These are phyloP conservation scores for Lithophane leautieri DNA, from an alignment of 2,888 invertebrate genomes.

Conservation along the genomic window DNA sequence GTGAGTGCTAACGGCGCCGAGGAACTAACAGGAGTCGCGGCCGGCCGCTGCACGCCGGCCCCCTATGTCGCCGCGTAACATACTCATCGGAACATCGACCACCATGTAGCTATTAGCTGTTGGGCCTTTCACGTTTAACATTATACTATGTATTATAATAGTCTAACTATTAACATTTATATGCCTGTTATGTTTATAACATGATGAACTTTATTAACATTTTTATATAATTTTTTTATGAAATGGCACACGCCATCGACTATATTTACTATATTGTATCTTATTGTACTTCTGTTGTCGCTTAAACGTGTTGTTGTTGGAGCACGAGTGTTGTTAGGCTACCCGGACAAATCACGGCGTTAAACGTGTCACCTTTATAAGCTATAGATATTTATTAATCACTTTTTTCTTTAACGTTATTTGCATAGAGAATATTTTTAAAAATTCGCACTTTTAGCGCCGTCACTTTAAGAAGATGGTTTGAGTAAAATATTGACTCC, in stretches of 20 bases:
- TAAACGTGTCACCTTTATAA: slow-evolving; percentile 74
- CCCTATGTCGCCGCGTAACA: slow-evolving; percentile 86
- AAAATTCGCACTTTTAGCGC: slow-evolving; percentile 77
- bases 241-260: slow-evolving; percentile 90
- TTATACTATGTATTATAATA: slow-evolving; percentile 90
- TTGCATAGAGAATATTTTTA: slow-evolving; percentile 64
- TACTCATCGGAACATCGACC: slow-evolving; percentile 89
- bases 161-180: slow-evolving; percentile 91
- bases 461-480: slow-evolving; percentile 62
- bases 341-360: slow-evolving; percentile 80
- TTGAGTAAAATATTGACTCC: slow-evolving; percentile 65
- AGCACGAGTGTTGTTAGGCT: slow-evolving; percentile 88
- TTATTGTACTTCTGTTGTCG: slow-evolving; percentile 87
- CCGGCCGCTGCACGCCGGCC: slow-evolving; percentile 80
- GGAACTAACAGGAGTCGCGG: slow-evolving; percentile 88
- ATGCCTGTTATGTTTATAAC: slow-evolving; percentile 91
- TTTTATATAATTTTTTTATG: slow-evolving; percentile 79
- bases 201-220: slow-evolving; percentile 89
- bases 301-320: slow-evolving; percentile 87
- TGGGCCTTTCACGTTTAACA: slow-evolving; percentile 90
- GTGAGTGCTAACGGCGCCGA: slow-evolving; percentile 94
- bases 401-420: slow-evolving; percentile 62
- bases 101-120: slow-evolving; percentile 90
- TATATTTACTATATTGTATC: slow-evolving; percentile 88
- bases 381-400: slow-evolving; percentile 53